Percentiles rank a stretch among this genome's conserved stretches.
These are phyloP conservation scores for Agrochola macilenta DNA, from an alignment of 2,888 invertebrate genomes.

Conservation along the genomic window DNA sequence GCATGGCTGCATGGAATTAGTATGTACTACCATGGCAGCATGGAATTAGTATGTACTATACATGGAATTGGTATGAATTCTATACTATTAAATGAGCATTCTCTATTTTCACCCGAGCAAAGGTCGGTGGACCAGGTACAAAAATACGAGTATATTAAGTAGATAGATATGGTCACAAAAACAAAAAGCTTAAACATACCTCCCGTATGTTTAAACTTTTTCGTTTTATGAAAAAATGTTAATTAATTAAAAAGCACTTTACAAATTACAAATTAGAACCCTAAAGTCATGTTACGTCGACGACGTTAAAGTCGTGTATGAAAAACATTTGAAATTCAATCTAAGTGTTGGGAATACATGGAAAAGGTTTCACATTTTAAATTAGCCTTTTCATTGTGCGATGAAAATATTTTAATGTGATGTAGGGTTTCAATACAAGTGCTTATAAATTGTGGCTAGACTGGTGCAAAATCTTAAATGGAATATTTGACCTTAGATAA, in stretches of 20 bases:
- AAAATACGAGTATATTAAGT: not conserved
- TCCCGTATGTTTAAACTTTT: not conserved
- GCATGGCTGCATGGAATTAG: no score
- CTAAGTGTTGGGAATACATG: not conserved
- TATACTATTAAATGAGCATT: no score
- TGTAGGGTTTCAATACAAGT: not conserved
- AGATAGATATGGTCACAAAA: not conserved
- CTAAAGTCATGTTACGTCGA: not conserved
- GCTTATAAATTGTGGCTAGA: not conserved
- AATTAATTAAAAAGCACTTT: not conserved
- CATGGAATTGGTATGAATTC: no score
- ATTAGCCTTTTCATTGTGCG: not conserved
- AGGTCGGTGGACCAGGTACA: no score
- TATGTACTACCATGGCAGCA: no score
- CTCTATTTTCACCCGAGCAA: no score
- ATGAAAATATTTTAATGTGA: slow-evolving; percentile 12
- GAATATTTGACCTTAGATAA: slow-evolving; percentile 29
- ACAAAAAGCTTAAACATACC: no score
- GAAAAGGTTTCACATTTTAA: slow-evolving; percentile 1
- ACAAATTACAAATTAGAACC: no score
- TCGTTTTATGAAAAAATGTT: not conserved
- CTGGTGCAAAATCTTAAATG: slow-evolving; percentile 12
- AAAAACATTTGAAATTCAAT: slow-evolving; percentile 8
- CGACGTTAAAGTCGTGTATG: no score
- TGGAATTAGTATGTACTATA: no score